Conservation (phyloP, 2,797 vertebrate genomes). For the Pangasius djambal region DNA sequence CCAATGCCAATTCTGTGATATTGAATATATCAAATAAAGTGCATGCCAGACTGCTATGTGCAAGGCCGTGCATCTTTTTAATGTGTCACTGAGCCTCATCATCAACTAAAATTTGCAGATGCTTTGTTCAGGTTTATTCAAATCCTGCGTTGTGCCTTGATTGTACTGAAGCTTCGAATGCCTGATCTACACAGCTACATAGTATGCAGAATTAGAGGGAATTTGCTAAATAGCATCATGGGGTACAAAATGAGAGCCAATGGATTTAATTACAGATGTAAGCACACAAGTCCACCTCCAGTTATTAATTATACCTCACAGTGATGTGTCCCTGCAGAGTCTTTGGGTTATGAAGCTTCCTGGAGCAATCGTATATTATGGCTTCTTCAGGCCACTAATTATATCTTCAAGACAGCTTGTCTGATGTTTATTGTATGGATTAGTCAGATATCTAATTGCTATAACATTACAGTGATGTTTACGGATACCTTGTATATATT, state of each 20-base stretch:
- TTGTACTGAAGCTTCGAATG: not conserved
- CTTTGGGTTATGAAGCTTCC: conserved; percentile 28
- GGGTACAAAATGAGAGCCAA: conserved; percentile 17
- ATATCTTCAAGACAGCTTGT: conserved; percentile 9
- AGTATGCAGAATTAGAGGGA: conserved; percentile 3
- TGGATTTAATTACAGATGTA: conserved; percentile 40
- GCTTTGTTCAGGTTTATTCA: not conserved
- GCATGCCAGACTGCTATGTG: not conserved
- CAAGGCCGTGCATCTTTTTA: not conserved
- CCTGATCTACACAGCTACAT: not conserved
- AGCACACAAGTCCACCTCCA: conserved; percentile 26
- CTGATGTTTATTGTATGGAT: conserved; percentile 23
- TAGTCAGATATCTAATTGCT: not conserved
- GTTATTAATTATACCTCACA: conserved; percentile 43
- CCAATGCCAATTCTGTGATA: not conserved
- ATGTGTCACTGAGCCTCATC: conserved; percentile 3
- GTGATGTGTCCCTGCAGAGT: conserved; percentile 31
- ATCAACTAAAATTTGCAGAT: not conserved
- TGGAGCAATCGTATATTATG: conserved; percentile 1
- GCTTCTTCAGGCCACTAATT: not conserved
- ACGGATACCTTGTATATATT: conserved; percentile 7
- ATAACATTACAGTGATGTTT: not conserved
- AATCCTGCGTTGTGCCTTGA: not conserved
- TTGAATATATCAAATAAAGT: conserved; percentile 14
- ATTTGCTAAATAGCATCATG: conserved; percentile 29